These are phyloP conservation scores for Zhuqinia jingwanae DNA, from an alignment of 2,888 invertebrate genomes.

Conservation along the genomic window DNA sequence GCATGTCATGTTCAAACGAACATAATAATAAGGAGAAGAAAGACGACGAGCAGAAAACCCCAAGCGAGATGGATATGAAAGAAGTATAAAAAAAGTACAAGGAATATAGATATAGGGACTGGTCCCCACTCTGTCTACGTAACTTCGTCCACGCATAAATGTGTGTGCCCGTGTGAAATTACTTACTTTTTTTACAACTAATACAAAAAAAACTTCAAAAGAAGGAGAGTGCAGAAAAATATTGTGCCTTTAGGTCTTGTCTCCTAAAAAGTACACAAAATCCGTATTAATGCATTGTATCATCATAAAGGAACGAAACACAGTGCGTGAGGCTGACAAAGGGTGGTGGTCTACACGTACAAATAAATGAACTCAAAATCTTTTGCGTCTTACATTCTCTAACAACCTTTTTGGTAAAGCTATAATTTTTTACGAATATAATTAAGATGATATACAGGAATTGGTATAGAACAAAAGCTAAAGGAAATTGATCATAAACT, in stretches of 20 bases:
- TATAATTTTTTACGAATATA: too few species aligned
- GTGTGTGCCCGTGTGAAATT: conserved; percentile 40
- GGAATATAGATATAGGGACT: background rate
- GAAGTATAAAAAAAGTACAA: background rate
- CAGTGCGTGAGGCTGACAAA: background rate
- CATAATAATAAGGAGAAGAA: conserved; percentile 46
- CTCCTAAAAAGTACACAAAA: conserved; percentile 40
- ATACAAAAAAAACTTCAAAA: conserved; percentile 22
- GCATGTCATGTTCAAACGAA: conserved; percentile 66
- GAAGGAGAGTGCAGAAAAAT: conserved; percentile 39
- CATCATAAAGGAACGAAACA: conserved; percentile 45
- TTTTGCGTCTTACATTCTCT: too few species aligned
- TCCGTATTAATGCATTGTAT: conserved; percentile 15
- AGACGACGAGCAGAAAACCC: conserved; percentile 33
- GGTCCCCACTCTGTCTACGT: background rate
- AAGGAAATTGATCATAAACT: too few species aligned
- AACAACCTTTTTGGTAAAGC: too few species aligned
- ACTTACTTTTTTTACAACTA: conserved; percentile 27
- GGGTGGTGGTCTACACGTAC: conserved; percentile 36
- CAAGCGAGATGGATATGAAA: conserved; percentile 16
- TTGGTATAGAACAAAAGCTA: too few species aligned
- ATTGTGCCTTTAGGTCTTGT: conserved; percentile 49
- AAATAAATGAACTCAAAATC: conserved; percentile 8
- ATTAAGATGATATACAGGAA: too few species aligned
- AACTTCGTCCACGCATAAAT: conserved; percentile 5